These are phyloP conservation scores for Hippocampus barbouri DNA, from an alignment of 2,113 vertebrate genomes.

Conservation along the genomic window DNA sequence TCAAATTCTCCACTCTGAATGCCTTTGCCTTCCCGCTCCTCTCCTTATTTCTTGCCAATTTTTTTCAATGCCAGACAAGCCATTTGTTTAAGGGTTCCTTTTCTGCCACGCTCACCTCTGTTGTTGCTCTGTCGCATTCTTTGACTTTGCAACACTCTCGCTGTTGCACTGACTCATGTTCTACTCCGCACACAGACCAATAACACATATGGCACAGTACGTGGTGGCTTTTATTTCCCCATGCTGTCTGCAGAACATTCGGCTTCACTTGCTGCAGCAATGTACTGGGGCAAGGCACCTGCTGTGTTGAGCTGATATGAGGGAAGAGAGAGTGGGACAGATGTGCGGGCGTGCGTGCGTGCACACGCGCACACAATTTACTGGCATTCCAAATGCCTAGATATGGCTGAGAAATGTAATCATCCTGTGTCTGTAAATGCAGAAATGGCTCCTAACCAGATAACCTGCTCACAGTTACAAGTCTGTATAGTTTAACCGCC, in stretches of 20 bases:
- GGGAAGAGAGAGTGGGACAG: constrained; percentile 28
- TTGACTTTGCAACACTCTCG: constrained; percentile 19
- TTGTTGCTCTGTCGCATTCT: background rate
- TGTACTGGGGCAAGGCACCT: constrained; percentile 60
- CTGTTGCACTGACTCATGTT: constrained; percentile 35
- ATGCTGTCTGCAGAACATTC: constrained; percentile 57
- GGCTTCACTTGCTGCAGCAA: constrained; percentile 52
- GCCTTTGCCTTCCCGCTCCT: constrained; percentile 13
- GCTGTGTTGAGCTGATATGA: constrained; percentile 67
- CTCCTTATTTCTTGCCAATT: constrained; percentile 3
- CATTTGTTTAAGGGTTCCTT: constrained; percentile 13
- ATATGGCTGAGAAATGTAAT: constrained; percentile 28
- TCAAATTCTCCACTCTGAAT: constrained; percentile 15
- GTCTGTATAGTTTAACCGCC: background rate
- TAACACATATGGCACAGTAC: constrained; percentile 16
- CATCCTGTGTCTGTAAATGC: constrained; percentile 26
- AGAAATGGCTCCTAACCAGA: background rate
- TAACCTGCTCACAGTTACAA: constrained; percentile 10
- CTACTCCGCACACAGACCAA: constrained; percentile 21
- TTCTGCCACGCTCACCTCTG: constrained; percentile 17
- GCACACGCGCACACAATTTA: background rate
- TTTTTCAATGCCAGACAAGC: background rate
- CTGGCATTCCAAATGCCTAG: constrained; percentile 22
- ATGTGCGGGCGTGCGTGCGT: background rate
- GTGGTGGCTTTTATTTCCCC: constrained; percentile 61